Percentiles rank a stretch among this genome's conserved stretches.
phyloP scores from a whole-genome alignment of 1,140 invertebrate species.

The Pseudachorutes palmiensis region DNA sequence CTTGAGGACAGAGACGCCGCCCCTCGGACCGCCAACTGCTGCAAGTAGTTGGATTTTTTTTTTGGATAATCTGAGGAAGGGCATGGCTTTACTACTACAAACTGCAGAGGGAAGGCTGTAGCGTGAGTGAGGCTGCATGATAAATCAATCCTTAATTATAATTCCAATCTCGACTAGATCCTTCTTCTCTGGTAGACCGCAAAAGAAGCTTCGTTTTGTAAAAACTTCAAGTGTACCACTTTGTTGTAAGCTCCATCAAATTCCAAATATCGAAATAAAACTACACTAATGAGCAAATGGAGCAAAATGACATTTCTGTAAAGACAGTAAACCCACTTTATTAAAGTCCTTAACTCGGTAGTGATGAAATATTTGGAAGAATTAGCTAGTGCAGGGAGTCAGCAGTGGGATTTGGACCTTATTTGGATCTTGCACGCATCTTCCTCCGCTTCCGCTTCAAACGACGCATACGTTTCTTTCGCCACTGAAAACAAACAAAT shows the following conservation, averaged over 20 bases:
- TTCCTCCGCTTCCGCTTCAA: slow-evolving; percentile 47
- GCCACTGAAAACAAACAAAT: slow-evolving; percentile 41
- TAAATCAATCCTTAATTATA: not conserved
- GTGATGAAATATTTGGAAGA: not conserved
- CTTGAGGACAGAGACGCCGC: slow-evolving; percentile 65
- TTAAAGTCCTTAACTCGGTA: too few species aligned
- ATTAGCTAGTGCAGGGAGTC: not conserved
- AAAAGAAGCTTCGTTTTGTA: not conserved
- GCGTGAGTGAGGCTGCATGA: not conserved
- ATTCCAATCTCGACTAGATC: not conserved
- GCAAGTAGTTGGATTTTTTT: slow-evolving; percentile 61
- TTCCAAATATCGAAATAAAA: too few species aligned
- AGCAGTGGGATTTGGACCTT: slow-evolving; percentile 24
- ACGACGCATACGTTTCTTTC: slow-evolving; percentile 47
- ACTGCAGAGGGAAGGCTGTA: not conserved
- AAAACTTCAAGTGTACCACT: too few species aligned
- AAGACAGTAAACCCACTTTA: too few species aligned
- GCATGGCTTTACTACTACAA: not conserved
- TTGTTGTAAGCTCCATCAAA: too few species aligned
- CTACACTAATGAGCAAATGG: too few species aligned
- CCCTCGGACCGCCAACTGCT: slow-evolving; percentile 75
- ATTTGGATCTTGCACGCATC: slow-evolving; percentile 48
- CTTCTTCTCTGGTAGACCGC: not conserved
- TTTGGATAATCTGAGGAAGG: not conserved
- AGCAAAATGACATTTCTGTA: too few species aligned